These are phyloP conservation scores for Ornithoptera alexandrae DNA, from an alignment of 2,888 invertebrate species.

Conservation along the genomic window DNA sequence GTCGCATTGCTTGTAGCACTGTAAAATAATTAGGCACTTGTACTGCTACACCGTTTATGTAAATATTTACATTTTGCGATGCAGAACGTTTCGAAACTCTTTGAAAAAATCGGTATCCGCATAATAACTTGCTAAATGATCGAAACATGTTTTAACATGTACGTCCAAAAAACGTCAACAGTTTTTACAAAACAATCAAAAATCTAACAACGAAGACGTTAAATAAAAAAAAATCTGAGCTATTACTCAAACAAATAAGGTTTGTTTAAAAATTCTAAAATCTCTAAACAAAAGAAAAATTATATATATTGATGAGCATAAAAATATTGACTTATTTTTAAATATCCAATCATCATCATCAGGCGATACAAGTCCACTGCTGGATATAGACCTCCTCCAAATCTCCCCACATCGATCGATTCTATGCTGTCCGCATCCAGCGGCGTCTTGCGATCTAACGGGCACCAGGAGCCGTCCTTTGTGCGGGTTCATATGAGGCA, in stretches of 20 bases:
- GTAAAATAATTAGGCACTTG: slow-evolving; percentile 96
- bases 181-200: slow-evolving; percentile 5
- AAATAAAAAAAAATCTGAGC: not conserved
- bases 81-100: slow-evolving; percentile 36
- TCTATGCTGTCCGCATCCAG: too few relatives aligned
- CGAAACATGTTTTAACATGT: slow-evolving; percentile 44
- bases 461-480: too few relatives aligned
- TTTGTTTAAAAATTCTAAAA: not conserved
- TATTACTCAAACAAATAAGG: not conserved
- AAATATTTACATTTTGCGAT: slow-evolving; percentile 82
- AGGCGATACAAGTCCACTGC: too few relatives aligned
- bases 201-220: not conserved
- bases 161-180: not conserved
- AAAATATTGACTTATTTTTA: too few relatives aligned
- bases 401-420: too few relatives aligned
- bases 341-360: too few relatives aligned
- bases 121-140: slow-evolving; percentile 41
- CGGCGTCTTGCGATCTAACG: too few relatives aligned
- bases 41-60: slow-evolving; percentile 96
- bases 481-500: too few relatives aligned
- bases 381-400: too few relatives aligned
- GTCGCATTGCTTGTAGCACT: slow-evolving; percentile 84
- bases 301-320: too few relatives aligned
- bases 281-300: not conserved
- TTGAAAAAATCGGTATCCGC: slow-evolving; percentile 35